These are phyloP conservation scores for Enteromius argenteus DNA, from an alignment of 2,797 vertebrate species.

Conservation along the genomic window DNA sequence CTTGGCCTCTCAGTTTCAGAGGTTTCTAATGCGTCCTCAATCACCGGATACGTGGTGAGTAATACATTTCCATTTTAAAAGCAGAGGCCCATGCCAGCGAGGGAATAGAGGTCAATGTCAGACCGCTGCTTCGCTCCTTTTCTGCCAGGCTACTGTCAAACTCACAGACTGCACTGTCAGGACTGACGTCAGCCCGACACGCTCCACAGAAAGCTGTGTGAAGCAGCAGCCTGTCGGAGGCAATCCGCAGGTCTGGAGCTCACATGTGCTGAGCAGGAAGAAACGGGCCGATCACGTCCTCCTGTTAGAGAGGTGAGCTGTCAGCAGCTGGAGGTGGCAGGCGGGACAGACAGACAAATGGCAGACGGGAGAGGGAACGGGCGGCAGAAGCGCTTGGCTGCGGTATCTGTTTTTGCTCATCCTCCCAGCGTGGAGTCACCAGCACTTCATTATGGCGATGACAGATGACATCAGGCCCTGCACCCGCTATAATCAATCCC, in stretches of 20 bases:
- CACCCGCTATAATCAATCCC: slow-evolving; percentile 50
- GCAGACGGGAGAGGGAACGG: slow-evolving; percentile 23
- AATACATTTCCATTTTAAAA: slow-evolving; percentile 43
- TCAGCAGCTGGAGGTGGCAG: slow-evolving; percentile 40
- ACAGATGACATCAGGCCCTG: slow-evolving; percentile 59
- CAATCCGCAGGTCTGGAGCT: background rate
- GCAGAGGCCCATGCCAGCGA: background rate
- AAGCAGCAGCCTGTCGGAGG: background rate
- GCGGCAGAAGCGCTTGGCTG: slow-evolving; percentile 18
- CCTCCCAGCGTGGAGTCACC: slow-evolving; percentile 31
- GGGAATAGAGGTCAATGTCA: slow-evolving; percentile 23
- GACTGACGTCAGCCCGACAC: background rate
- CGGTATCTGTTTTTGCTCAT: slow-evolving; percentile 49
- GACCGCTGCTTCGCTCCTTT: background rate
- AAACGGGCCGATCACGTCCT: background rate
- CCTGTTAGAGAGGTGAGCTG: slow-evolving; percentile 21
- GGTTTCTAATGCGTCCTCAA: slow-evolving; percentile 3
- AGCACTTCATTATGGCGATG: slow-evolving; percentile 59
- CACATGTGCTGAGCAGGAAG: slow-evolving; percentile 3
- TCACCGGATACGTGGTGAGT: background rate
- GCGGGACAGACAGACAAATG: slow-evolving; percentile 39
- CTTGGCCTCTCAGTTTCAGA: slow-evolving; percentile 23
- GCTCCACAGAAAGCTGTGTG: background rate
- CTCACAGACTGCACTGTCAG: background rate
- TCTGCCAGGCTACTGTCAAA: background rate